phyloP scores from a whole-genome alignment of 2,797 vertebrate species.

The Danio kyathit region DNA sequence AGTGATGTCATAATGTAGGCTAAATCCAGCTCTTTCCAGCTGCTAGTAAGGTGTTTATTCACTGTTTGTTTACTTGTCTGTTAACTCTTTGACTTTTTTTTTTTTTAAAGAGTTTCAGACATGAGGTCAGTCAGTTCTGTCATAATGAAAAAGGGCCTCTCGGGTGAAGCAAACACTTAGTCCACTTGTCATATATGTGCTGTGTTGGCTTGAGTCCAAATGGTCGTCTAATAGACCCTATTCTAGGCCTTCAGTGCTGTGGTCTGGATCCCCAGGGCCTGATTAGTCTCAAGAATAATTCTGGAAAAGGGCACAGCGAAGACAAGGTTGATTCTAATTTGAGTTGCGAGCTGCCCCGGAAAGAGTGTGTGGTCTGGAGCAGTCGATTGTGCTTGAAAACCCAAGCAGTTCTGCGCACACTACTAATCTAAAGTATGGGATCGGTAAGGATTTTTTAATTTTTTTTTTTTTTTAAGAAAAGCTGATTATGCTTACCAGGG shows the following conservation, averaged over 20 bases:
- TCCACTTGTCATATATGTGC: slow-evolving; percentile 39
- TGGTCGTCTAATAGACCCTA: slow-evolving; percentile 52
- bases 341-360: slow-evolving; percentile 30
- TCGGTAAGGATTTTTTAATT: no score
- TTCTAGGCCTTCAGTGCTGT: slow-evolving; percentile 47
- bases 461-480: no score
- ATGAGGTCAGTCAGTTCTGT: slow-evolving; percentile 15
- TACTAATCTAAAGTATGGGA: no score
- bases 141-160: slow-evolving; percentile 34
- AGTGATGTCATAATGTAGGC: no score
- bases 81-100: slow-evolving; percentile 5
- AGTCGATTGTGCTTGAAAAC: slow-evolving; percentile 24
- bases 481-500: no score
- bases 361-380: slow-evolving; percentile 56
- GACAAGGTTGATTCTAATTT: slow-evolving; percentile 52
- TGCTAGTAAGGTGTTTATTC: slow-evolving; percentile 30
- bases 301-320: slow-evolving; percentile 58
- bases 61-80: slow-evolving; percentile 10
- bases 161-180: slow-evolving; percentile 34
- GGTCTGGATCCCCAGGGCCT: slow-evolving; percentile 53
- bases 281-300: slow-evolving; percentile 62
- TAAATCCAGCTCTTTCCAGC: background rate
- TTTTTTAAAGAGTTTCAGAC: background rate
- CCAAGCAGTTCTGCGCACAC: slow-evolving; percentile 25
- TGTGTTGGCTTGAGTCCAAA: slow-evolving; percentile 45